These are phyloP conservation scores for Hippocampus abdominalis DNA, from an alignment of 2,113 vertebrate genomes.

Conservation along the genomic window DNA sequence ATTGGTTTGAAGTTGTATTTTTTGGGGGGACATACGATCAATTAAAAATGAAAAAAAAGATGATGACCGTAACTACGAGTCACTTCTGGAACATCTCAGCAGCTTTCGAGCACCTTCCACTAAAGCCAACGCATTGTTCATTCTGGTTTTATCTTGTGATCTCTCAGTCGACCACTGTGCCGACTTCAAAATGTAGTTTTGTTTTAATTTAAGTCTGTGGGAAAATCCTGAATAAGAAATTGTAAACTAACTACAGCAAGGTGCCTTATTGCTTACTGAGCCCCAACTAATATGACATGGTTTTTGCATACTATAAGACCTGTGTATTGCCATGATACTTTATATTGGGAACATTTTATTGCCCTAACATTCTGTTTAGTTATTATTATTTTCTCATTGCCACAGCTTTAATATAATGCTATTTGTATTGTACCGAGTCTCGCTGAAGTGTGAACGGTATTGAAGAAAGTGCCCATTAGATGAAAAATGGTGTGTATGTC, in stretches of 20 bases:
- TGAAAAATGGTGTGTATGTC: constrained; percentile 15
- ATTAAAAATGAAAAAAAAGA: no score
- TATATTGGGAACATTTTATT: neutral
- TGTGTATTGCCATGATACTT: neutral
- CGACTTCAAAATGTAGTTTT: no score
- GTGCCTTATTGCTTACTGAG: neutral
- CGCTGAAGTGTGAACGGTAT: constrained; percentile 32
- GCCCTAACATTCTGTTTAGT: neutral
- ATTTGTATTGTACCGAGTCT: constrained; percentile 14
- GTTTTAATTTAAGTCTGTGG: no score
- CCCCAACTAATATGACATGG: neutral
- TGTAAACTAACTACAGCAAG: neutral
- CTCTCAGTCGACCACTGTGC: no score
- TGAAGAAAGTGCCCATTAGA: constrained; percentile 25
- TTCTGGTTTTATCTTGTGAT: no score
- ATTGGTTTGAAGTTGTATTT: no score
- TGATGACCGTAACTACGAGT: no score
- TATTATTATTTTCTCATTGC: neutral
- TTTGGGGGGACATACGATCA: no score
- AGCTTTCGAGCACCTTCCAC: no score
- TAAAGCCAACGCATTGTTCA: no score
- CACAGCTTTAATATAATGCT: neutral
- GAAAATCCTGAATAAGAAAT: no score
- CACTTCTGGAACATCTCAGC: no score
- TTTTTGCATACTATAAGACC: neutral